These are phyloP conservation scores for Catharus bicknelli DNA, from an alignment of 2,113 vertebrate species.

Conservation along the genomic window DNA sequence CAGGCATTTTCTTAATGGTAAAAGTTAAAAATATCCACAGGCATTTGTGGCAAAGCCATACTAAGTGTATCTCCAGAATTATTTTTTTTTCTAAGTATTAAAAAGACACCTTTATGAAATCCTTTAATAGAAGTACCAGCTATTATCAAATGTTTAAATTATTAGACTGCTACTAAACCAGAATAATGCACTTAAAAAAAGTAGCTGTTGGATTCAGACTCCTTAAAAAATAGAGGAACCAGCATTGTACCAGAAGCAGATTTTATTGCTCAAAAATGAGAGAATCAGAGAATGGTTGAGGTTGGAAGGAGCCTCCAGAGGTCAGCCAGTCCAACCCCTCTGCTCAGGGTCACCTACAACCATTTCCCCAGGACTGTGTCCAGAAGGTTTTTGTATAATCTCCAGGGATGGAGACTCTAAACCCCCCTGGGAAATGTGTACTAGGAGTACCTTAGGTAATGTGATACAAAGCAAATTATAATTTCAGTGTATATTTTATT, in stretches of 20 bases:
- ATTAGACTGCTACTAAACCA: too few relatives aligned
- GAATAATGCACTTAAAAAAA: neutral
- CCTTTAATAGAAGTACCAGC: too few relatives aligned
- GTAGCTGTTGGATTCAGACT: neutral
- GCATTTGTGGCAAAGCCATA: too few relatives aligned
- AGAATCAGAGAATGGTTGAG: neutral
- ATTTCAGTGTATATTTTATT: neutral
- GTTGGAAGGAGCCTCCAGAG: neutral
- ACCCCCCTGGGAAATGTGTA: neutral
- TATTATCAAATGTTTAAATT: too few relatives aligned
- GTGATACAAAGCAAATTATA: neutral
- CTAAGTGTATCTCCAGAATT: too few relatives aligned
- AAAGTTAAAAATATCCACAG: neutral
- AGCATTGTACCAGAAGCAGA: neutral
- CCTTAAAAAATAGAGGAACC: neutral
- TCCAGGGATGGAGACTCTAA: neutral
- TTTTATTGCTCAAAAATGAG: neutral
- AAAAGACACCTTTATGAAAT: too few relatives aligned
- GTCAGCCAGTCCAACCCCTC: neutral
- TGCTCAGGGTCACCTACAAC: neutral
- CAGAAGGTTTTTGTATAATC: accelerated
- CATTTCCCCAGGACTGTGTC: neutral
- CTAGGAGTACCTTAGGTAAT: neutral
- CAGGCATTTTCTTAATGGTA: neutral
- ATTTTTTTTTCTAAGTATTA: too few relatives aligned